phyloP scores from a whole-genome alignment of 1,140 invertebrate genomes.

The Sinonovacula constricta region DNA sequence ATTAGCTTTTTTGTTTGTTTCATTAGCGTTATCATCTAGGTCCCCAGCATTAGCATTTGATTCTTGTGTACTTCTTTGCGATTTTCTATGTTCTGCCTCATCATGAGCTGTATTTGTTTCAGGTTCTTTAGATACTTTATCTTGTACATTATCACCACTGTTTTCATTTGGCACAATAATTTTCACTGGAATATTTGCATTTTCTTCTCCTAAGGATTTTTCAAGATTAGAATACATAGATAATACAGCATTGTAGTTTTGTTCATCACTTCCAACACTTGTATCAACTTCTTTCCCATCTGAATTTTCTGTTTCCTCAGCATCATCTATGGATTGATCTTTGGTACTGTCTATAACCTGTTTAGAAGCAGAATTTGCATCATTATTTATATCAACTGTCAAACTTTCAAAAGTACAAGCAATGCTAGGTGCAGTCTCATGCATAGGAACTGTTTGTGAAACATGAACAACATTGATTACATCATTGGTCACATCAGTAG shows the following conservation, averaged over 20 bases:
- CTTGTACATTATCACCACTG: no score
- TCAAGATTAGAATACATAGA: constrained; percentile 47
- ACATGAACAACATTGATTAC: constrained; percentile 33
- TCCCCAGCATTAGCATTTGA: no score
- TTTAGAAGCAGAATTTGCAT: constrained; percentile 4
- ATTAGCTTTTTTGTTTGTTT: no score
- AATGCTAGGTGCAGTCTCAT: constrained; percentile 17
- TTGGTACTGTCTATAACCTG: constrained; percentile 35
- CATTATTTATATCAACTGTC: constrained; percentile 6
- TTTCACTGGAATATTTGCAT: neutral
- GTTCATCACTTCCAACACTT: constrained; percentile 13
- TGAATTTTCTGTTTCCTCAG: neutral
- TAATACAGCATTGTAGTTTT: constrained; percentile 4
- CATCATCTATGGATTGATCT: neutral
- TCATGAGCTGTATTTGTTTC: no score
- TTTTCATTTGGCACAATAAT: neutral
- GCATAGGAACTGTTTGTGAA: neutral
- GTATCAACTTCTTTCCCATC: constrained; percentile 11
- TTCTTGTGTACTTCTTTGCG: no score
- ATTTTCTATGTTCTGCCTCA: no score
- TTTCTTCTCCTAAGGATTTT: constrained; percentile 24
- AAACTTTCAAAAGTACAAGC: neutral
- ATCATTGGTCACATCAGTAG: neutral
- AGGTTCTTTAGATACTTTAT: no score
- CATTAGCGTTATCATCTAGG: no score